These are phyloP conservation scores for Chirona hameri DNA, from an alignment of 2,888 invertebrate genomes.

Conservation along the genomic window DNA sequence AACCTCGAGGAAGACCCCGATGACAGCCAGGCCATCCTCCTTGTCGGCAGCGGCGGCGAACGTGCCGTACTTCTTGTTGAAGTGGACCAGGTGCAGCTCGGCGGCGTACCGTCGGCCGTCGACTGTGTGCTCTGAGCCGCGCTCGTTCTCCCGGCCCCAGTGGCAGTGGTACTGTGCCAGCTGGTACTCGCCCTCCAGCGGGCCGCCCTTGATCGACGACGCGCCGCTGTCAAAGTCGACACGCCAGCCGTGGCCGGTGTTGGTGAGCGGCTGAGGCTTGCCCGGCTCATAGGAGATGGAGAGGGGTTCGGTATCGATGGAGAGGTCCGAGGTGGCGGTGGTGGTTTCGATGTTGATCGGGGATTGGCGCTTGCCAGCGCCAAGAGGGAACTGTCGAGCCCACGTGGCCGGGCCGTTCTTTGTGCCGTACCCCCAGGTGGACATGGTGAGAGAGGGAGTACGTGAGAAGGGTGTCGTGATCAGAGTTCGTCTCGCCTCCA, in stretches of 20 bases:
- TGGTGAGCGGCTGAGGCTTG: slow-evolving; percentile 53
- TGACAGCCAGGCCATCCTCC: slow-evolving; percentile 81
- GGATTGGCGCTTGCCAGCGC: slow-evolving; percentile 77
- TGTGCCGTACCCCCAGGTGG: background rate
- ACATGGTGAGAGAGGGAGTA: background rate
- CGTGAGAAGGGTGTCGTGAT: background rate
- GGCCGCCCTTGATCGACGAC: no score
- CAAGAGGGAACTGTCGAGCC: slow-evolving; percentile 75
- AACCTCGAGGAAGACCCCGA: slow-evolving; percentile 83
- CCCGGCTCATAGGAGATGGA: slow-evolving; percentile 61
- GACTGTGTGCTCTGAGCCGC: no score
- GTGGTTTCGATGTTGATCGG: slow-evolving; percentile 78
- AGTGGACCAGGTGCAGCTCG: slow-evolving; percentile 76
- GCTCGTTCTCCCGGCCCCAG: no score
- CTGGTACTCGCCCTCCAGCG: no score
- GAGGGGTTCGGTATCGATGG: slow-evolving; percentile 52
- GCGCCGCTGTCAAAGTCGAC: no score
- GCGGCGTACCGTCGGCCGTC: no score
- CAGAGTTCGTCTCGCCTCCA: background rate
- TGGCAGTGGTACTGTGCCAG: no score
- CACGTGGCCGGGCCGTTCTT: slow-evolving; percentile 70
- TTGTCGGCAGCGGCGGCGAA: slow-evolving; percentile 79
- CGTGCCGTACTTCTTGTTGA: slow-evolving; percentile 82
- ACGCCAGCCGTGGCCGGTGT: slow-evolving; percentile 52
- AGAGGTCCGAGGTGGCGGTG: slow-evolving; percentile 56